Conservation (phyloP, 2,113 vertebrate genomes). For the Amia ocellicauda region DNA sequence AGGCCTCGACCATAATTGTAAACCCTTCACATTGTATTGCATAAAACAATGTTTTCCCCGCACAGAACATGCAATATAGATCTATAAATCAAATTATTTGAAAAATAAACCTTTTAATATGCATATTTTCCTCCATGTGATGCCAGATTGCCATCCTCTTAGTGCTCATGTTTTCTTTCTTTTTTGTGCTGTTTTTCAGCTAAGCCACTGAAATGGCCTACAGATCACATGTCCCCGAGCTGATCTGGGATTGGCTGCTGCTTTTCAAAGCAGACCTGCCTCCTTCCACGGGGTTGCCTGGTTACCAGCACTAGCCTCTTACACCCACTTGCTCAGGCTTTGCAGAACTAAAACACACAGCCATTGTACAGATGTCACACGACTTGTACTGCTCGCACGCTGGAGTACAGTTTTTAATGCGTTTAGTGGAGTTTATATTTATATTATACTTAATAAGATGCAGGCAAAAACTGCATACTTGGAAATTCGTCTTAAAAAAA, state of each 20-base stretch:
- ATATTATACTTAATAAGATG: too few relatives aligned
- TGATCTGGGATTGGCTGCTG: slow-evolving; percentile 44
- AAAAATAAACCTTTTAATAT: slow-evolving; percentile 55
- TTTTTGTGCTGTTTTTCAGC: slow-evolving; percentile 8
- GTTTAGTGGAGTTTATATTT: too few relatives aligned
- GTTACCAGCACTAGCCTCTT: slow-evolving; percentile 43
- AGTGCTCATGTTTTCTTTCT: slow-evolving; percentile 44
- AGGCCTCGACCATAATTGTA: not conserved
- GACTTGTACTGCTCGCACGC: too few relatives aligned
- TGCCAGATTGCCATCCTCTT: slow-evolving; percentile 27
- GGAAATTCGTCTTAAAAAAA: too few relatives aligned
- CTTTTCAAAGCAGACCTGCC: slow-evolving; percentile 8
- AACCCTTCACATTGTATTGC: too few relatives aligned
- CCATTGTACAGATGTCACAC: too few relatives aligned
- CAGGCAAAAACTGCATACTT: too few relatives aligned
- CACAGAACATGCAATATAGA: not conserved
- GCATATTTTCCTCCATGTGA: slow-evolving; percentile 42
- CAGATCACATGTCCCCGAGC: slow-evolving; percentile 2
- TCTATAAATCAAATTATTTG: too few relatives aligned
- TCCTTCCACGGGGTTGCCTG: slow-evolving; percentile 40
- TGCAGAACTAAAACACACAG: too few relatives aligned
- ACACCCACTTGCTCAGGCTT: too few relatives aligned
- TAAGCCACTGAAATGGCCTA: slow-evolving; percentile 6
- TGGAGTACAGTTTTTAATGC: too few relatives aligned
- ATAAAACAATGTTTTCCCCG: not conserved